Evolutionary conservation across 2,888 invertebrate genomes (phyloP), one percentile per base, ranked within the genome.

Genomic region (Netelia melanura): DNA sequence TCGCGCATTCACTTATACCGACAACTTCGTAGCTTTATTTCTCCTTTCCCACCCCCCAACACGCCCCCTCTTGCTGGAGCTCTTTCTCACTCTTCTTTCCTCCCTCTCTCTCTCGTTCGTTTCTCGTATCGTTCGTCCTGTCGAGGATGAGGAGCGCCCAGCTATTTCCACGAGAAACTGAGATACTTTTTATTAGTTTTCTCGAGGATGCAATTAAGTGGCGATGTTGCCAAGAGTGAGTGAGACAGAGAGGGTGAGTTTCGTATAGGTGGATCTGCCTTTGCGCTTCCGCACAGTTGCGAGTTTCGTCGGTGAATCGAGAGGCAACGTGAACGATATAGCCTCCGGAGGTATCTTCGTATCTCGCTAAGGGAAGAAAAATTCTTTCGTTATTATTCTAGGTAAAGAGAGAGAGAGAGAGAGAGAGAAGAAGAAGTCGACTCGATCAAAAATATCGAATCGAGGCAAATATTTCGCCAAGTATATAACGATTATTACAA

Each of bases 161-260:
- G 48, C 62, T 62, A 52, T 70, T 70, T 71, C 64, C 71, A 43
- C 62, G 79, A 71, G 79, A 83, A 81, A 87, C 74, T 81, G 72
- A 86, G 87, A 87, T 88, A 89, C 89, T 90, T 90, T 91, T 91
- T 92, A 91, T 92, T 91, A 90, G 90, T 91, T 91, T 81, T 88
- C 89, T 90, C 87, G 87, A 90, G 89, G 86, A 89, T 86, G 88
- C 89, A 86, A 89, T 90, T 89, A 90, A 91, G 90, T 87, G 88
- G 83, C 88, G 87, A 88, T 88, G 54, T 67, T 62, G 17, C 64
- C 23, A 23, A n/a, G 78, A 71, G 38, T 38, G 38, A 38, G 38
- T 38, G 8, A 38, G 38, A 38, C 6, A 38, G 38, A 38, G 38
- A 38, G 6, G 38, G 38, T 38, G 38, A 38, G 38, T 38, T 38